Percentiles rank a stretch among this genome's conserved stretches.
phyloP scores from a whole-genome alignment of 2,113 vertebrate species.

The Ctenomys sociabilis region DNA sequence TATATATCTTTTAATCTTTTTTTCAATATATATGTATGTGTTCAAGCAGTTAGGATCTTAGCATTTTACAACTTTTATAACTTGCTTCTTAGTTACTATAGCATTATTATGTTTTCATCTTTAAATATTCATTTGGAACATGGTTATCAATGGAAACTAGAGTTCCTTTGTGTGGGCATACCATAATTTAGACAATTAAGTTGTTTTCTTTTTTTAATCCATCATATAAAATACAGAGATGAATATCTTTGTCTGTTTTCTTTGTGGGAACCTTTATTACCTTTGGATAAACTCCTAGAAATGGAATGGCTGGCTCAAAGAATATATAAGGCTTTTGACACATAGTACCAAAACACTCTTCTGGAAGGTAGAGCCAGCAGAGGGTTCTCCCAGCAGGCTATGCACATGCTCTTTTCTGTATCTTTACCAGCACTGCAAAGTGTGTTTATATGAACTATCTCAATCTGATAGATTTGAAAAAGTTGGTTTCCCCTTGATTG shows the following conservation, averaged over 20 bases:
- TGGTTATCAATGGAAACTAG: not conserved
- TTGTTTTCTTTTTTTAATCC: not conserved
- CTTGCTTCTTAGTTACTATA: not conserved
- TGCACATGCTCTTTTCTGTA: not conserved
- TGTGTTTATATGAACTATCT: not conserved
- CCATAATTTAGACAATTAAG: not conserved
- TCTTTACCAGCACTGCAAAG: not conserved
- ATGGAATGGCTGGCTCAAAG: slow-evolving; percentile 8
- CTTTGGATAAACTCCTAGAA: not conserved
- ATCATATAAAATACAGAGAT: not conserved
- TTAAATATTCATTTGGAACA: not conserved
- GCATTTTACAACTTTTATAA: not conserved
- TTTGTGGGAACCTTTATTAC: not conserved
- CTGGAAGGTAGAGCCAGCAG: not conserved
- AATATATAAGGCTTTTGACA: slow-evolving; percentile 16
- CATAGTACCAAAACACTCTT: slow-evolving; percentile 15
- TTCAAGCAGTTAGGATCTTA: not conserved
- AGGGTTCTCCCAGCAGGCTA: not conserved
- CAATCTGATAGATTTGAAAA: not conserved
- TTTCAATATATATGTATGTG: not conserved
- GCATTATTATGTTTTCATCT: not conserved
- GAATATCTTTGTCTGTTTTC: not conserved
- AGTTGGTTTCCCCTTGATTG: not conserved
- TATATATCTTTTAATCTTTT: not conserved
- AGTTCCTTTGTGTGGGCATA: not conserved